phyloP scores from a whole-genome alignment of 2,888 invertebrate species.

The Saturnia japonica region DNA sequence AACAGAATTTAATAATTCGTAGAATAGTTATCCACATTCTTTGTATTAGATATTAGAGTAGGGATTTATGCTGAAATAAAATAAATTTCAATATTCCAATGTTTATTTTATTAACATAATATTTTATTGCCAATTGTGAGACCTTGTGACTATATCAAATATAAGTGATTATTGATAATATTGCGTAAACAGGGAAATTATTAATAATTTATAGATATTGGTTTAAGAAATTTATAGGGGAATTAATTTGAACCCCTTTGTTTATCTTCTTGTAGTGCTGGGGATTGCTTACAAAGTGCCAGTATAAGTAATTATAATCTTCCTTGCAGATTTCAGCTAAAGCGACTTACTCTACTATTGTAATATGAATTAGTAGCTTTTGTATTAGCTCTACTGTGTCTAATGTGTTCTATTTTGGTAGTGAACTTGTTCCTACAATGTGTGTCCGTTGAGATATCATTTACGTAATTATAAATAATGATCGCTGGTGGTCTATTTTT shows the following conservation, averaged over 20 bases:
- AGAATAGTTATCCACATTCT: background rate
- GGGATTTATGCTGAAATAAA: constrained; percentile 5
- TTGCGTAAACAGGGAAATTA: background rate
- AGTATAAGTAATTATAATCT: too few relatives aligned
- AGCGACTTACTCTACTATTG: too few relatives aligned
- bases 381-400: too few relatives aligned
- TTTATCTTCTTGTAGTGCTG: constrained; percentile 33
- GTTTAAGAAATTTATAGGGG: background rate
- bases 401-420: too few relatives aligned
- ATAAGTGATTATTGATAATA: background rate
- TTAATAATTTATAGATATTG: background rate
- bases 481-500: too few relatives aligned
- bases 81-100: background rate
- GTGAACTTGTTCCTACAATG: too few relatives aligned
- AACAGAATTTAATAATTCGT: background rate
- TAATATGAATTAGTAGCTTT: too few relatives aligned
- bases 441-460: too few relatives aligned
- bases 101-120: constrained; percentile 8
- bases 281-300: background rate
- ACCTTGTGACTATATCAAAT: background rate
- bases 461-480: too few relatives aligned
- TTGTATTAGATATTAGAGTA: background rate
- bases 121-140: background rate
- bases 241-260: background rate
- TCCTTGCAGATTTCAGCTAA: too few relatives aligned